Evolutionary conservation across 1,140 invertebrate genomes (phyloP).

Genomic region (Drosophila funebris): DNA sequence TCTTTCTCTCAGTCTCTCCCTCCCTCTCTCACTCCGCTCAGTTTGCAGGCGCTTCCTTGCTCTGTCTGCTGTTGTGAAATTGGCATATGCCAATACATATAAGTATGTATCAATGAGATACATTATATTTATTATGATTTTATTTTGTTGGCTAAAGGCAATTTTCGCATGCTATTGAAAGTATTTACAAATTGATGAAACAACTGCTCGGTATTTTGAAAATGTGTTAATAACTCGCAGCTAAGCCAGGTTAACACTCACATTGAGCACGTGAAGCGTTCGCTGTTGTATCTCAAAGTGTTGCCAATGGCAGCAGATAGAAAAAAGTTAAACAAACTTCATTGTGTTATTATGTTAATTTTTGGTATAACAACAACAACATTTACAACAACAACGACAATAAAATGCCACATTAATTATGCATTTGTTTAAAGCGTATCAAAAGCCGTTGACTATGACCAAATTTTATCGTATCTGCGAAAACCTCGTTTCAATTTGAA

Average conservation of each 20-base stretch:
- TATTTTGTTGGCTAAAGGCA: background rate
- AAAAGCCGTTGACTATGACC: slow-evolving; percentile 52
- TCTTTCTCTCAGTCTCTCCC: background rate
- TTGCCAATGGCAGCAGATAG: background rate
- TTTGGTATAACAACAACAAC: slow-evolving; percentile 18
- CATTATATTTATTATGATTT: slow-evolving; percentile 8
- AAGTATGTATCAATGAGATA: slow-evolving; percentile 13
- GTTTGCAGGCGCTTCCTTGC: slow-evolving; percentile 24
- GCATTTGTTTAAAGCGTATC: slow-evolving; percentile 70
- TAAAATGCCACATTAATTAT: slow-evolving; percentile 67
- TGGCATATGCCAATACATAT: slow-evolving; percentile 14
- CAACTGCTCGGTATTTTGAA: background rate
- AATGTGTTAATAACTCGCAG: background rate
- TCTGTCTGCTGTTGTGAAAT: slow-evolving; percentile 14
- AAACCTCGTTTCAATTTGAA: slow-evolving; percentile 73
- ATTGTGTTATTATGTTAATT: slow-evolving; percentile 63
- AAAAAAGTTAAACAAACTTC: slow-evolving; percentile 16
- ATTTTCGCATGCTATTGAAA: background rate
- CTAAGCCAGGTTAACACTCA: background rate
- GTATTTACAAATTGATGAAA: slow-evolving; percentile 5
- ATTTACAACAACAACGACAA: slow-evolving; percentile 14
- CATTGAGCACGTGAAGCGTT: slow-evolving; percentile 2
- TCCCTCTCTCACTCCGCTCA: slow-evolving; percentile 14
- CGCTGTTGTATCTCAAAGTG: background rate
- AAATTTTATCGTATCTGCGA: slow-evolving; percentile 48